These are phyloP conservation scores for Leptopterna dolabrata DNA, from an alignment of 2,888 invertebrate species.

Conservation along the genomic window DNA sequence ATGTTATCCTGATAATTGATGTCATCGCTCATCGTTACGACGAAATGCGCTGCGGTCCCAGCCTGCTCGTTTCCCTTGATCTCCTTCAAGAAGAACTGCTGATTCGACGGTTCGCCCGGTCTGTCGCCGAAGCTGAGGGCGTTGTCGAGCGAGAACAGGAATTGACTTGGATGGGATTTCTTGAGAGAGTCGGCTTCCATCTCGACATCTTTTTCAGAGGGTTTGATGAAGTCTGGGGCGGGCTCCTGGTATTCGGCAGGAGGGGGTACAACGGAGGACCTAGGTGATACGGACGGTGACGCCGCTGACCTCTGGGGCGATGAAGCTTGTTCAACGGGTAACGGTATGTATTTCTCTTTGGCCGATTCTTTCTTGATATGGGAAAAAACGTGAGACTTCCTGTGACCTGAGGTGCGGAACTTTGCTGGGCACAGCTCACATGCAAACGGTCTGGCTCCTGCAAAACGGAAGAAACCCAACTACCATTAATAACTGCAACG, in stretches of 20 bases:
- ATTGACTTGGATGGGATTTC: background rate
- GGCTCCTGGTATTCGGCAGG: background rate
- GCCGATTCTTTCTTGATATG: conserved; percentile 66
- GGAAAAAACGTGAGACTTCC: conserved; percentile 73
- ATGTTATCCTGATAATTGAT: conserved; percentile 44
- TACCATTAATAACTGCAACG: background rate
- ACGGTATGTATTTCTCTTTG: conserved; percentile 15
- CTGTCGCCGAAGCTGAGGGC: background rate
- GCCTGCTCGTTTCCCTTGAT: conserved; percentile 23
- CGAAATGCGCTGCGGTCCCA: conserved; percentile 35
- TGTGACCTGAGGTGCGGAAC: conserved; percentile 76
- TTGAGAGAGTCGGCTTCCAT: background rate
- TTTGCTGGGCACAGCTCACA: conserved; percentile 73
- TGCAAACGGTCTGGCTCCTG: conserved; percentile 72
- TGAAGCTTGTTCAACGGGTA: background rate
- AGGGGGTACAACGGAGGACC: background rate
- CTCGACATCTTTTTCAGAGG: background rate
- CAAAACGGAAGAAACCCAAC: conserved; percentile 56
- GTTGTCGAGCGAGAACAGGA: conserved; percentile 38
- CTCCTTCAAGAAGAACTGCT: conserved; percentile 47
- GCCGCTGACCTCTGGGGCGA: background rate
- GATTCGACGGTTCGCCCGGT: background rate
- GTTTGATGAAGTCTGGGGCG: background rate
- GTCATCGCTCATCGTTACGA: conserved; percentile 44
- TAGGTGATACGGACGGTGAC: background rate